Percentiles rank a stretch among this genome's conserved stretches.
phyloP scores from a whole-genome alignment of 2,888 invertebrate species.

The Euzetes globulus region DNA sequence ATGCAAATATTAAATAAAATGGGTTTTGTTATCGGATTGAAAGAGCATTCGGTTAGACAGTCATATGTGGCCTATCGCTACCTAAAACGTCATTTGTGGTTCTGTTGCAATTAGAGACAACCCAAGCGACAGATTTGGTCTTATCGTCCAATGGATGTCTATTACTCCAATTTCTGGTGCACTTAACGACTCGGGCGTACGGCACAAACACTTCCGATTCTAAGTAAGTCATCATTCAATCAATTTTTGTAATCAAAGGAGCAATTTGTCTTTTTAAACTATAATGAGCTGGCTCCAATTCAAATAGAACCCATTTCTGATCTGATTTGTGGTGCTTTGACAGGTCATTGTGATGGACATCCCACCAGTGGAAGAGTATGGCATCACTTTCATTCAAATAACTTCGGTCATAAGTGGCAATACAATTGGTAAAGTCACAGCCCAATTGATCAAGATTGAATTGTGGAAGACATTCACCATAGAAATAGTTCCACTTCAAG shows the following conservation, averaged over 20 bases:
- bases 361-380: conserved; percentile 38
- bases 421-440: conserved; percentile 28
- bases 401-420: conserved; percentile 33
- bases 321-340: conserved; percentile 23
- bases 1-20: too few species aligned
- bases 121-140: conserved; percentile 33
- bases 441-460: not conserved
- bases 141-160: not conserved
- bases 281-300: conserved; percentile 37
- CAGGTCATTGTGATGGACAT: conserved; percentile 33
- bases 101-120: too few species aligned
- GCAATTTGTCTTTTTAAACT: not conserved
- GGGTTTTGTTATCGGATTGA: too few species aligned
- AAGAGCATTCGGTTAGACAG: too few species aligned
- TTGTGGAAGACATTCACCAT: too few species aligned
- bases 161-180: not conserved
- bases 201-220: conserved; percentile 36
- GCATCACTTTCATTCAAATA: conserved; percentile 36
- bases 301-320: conserved; percentile 39
- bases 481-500: too few species aligned
- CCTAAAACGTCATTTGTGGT: too few species aligned
- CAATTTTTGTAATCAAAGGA: conserved; percentile 33
- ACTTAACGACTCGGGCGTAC: conserved; percentile 36
- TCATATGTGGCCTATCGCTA: too few species aligned
- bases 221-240: conserved; percentile 40